Conservation (phyloP, 2,113 vertebrate species). For the Xyliphius kryptos region DNA sequence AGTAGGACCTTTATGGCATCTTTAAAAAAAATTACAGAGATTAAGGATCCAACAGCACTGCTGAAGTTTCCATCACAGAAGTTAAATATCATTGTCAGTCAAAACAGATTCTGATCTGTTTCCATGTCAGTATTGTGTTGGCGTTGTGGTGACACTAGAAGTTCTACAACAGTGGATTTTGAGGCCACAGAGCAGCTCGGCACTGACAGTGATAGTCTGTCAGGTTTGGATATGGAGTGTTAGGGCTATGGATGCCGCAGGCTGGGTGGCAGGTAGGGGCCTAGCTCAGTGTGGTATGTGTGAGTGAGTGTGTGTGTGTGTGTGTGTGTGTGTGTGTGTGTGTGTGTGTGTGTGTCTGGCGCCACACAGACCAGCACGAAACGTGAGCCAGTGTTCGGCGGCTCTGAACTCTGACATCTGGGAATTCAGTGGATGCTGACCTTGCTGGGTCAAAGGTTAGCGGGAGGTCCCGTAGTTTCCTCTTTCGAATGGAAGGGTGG, state of each 20-base stretch:
- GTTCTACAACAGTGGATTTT: slow-evolving; percentile 1
- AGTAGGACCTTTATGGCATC: too few species aligned
- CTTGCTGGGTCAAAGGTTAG: slow-evolving; percentile 70
- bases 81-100: background rate
- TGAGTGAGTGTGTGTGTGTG: slow-evolving; percentile 40
- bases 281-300: slow-evolving; percentile 47
- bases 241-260: background rate
- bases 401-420: slow-evolving; percentile 81
- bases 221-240: slow-evolving; percentile 3
- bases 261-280: slow-evolving; percentile 58
- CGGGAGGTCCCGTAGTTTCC: slow-evolving; percentile 69
- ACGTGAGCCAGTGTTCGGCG: slow-evolving; percentile 67
- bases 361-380: slow-evolving; percentile 71
- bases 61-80: background rate
- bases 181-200: background rate
- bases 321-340: slow-evolving; percentile 37
- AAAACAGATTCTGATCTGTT: background rate
- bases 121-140: background rate
- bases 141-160: background rate
- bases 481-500: slow-evolving; percentile 60
- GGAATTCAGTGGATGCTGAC: slow-evolving; percentile 76
- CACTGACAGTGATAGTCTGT: slow-evolving; percentile 5
- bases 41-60: too few species aligned
- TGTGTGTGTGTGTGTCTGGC: slow-evolving; percentile 57
- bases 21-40: too few species aligned